Base-by-base conservation (phyloP, 2,888 invertebrate genomes). In the Glomeris marginata region DNA sequence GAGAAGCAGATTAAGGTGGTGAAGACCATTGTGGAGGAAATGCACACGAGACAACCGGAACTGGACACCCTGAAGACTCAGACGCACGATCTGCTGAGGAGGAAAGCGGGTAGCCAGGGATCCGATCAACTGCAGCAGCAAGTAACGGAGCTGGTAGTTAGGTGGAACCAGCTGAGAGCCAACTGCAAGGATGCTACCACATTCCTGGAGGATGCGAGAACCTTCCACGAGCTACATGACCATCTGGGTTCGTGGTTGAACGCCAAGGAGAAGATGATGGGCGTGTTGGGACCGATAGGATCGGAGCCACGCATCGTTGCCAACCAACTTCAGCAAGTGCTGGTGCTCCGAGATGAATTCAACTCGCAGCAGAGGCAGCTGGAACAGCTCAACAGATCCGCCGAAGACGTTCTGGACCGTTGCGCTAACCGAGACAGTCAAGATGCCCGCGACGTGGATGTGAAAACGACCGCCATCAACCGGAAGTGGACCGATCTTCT, bases 291-390 rank as follows among this genome's bases (percentile, higher is more conserved):
- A 16, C 94, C 94, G 1, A 91, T 97, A 61, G 91, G 92, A 0
- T 86, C 91, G 0, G 95, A 97, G 68, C 88, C 92, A 1, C 75
- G 91, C 49, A 86, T 94, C 82, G 88, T 94, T 2, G 85, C 88
- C 63, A 90, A 87, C 36, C 95, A 95, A 74, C 85, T 92, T 16
- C 90, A 92, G 64, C 91, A 91, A 74, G 73, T 74, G 44, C 68
- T 72, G 62, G 91, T 95, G 0, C 73, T 97, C 44, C 78, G 92
- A 53, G 95, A 95, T 66, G 95, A 97, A 70, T 85, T 94, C 74
- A 77, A 87, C 52, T 80, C 84, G 0, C 92, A 95, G 66, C 87
- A 92, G 63, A 88, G 91, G 0, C 84, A 88, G 59, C 70, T 94
- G 53, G 79, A 84, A 53, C 85, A 88, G 63, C 72, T 94, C 56